Conservation (phyloP, 2,888 invertebrate species). For the Mythimna lalbum region DNA sequence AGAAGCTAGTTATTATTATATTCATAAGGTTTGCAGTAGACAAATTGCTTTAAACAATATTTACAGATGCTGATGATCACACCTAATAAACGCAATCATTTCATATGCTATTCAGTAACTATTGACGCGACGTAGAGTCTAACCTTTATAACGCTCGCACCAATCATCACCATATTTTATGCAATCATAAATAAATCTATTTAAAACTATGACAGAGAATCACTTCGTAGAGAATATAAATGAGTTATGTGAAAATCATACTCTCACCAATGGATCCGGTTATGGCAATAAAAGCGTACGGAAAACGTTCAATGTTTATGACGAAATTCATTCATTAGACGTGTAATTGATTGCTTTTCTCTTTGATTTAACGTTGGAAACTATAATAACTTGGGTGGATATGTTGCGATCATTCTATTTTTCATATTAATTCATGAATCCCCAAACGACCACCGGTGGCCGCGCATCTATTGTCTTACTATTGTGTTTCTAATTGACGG, state of each 20-base stretch:
- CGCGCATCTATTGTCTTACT: too few species aligned
- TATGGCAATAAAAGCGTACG: constrained; percentile 1
- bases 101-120: constrained; percentile 20
- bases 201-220: constrained; percentile 33
- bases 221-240: constrained; percentile 12
- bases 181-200: constrained; percentile 37
- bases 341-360: constrained; percentile 18
- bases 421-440: too few species aligned
- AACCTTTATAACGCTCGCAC: constrained; percentile 23
- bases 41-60: background rate
- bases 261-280: constrained; percentile 31
- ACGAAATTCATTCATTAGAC: constrained; percentile 17
- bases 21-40: too few species aligned
- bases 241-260: constrained; percentile 33
- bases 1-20: too few species aligned
- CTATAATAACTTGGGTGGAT: background rate
- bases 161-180: constrained; percentile 26
- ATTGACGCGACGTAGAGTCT: constrained; percentile 23
- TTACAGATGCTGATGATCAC: constrained; percentile 14
- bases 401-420: background rate
- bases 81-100: constrained; percentile 28
- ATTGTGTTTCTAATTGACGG: too few species aligned
- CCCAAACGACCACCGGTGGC: too few species aligned
- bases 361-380: background rate
- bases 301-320: constrained; percentile 1